Conservation (phyloP, 1,140 invertebrate species). For the Ditylenchus dipsaci region DNA sequence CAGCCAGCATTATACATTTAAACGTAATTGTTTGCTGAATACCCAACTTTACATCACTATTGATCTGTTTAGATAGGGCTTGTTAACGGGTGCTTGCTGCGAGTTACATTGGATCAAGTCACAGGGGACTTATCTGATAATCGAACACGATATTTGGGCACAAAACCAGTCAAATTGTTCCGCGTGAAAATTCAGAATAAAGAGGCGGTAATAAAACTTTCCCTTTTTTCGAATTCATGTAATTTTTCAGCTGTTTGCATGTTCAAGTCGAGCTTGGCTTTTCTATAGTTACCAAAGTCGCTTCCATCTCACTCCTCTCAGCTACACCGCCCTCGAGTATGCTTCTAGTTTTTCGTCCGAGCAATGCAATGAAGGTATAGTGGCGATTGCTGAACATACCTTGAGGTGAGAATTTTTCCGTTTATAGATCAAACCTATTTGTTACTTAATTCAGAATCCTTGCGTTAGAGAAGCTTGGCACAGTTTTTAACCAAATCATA, state of each 20-base stretch:
- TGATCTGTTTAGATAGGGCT: constrained; percentile 85
- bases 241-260: constrained; percentile 75
- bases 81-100: constrained; percentile 88
- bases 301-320: constrained; percentile 59
- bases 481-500: constrained; percentile 90
- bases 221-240: neutral
- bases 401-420: constrained; percentile 66
- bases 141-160: constrained; percentile 87
- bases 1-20: constrained; percentile 73
- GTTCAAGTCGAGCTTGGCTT: constrained; percentile 94
- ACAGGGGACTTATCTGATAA: constrained; percentile 95
- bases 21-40: constrained; percentile 63
- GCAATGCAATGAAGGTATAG: constrained; percentile 97
- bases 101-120: constrained; percentile 90
- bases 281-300: constrained; percentile 96
- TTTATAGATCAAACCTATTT: constrained; percentile 2
- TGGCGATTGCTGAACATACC: constrained; percentile 96
- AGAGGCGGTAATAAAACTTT: constrained; percentile 70
- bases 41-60: no score
- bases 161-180: constrained; percentile 89
- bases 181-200: constrained; percentile 87
- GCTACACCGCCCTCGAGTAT: constrained; percentile 72
- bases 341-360: constrained; percentile 96
- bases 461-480: constrained; percentile 93
- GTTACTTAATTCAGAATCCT: constrained; percentile 70